These are phyloP conservation scores for Odontamblyopus rebecca DNA, from an alignment of 2,797 vertebrate genomes.

Conservation along the genomic window DNA sequence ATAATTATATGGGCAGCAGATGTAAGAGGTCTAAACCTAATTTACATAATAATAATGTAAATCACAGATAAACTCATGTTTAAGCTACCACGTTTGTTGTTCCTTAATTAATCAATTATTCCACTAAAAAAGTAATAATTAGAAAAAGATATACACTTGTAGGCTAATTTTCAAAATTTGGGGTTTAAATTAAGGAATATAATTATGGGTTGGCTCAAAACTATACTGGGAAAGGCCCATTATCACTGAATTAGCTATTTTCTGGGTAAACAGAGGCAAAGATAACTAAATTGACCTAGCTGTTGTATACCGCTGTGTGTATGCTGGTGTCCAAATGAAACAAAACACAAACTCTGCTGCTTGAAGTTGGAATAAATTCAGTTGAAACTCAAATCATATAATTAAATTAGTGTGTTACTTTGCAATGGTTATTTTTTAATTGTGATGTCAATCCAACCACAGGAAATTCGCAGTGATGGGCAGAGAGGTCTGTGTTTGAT, in stretches of 20 bases:
- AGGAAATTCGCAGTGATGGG: constrained; percentile 46
- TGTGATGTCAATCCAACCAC: constrained; percentile 50
- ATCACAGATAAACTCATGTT: too few species aligned
- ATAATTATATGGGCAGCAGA: too few species aligned
- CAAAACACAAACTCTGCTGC: not conserved
- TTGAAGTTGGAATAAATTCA: not conserved
- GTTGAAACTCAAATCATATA: constrained; percentile 51
- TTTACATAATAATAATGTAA: too few species aligned
- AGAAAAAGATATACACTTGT: too few species aligned
- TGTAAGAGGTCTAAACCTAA: too few species aligned
- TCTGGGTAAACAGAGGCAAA: not conserved
- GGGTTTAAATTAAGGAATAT: too few species aligned
- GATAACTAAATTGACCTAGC: not conserved
- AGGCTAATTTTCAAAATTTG: too few species aligned
- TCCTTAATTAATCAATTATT: too few species aligned
- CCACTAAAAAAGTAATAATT: too few species aligned
- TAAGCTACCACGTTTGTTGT: too few species aligned
- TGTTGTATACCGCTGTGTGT: not conserved
- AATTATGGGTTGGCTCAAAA: not conserved
- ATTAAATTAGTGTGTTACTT: constrained; percentile 57
- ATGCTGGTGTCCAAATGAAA: not conserved
- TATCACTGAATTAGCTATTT: too few species aligned
- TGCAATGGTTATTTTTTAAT: constrained; percentile 58
- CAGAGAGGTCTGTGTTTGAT: constrained; percentile 28
- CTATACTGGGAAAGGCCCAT: too few species aligned